phyloP scores from a whole-genome alignment of 2,888 invertebrate genomes.

The Cryptus viduatorius region DNA sequence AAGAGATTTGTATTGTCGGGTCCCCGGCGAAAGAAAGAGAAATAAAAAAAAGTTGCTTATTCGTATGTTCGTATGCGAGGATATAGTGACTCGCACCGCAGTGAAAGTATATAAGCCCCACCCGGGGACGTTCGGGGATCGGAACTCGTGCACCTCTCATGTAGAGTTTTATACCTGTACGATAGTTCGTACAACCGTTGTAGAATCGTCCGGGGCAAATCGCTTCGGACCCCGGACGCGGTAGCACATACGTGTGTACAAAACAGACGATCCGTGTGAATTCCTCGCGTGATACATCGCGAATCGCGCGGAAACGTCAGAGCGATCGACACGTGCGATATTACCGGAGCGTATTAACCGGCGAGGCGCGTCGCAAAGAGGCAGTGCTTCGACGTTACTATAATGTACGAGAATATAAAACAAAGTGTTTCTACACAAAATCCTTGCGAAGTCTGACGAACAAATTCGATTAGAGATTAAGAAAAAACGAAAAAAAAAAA shows the following conservation, averaged over 20 bases:
- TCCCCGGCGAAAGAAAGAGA: background rate
- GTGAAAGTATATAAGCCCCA: constrained; percentile 79
- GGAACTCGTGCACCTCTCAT: constrained; percentile 75
- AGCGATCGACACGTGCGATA: constrained; percentile 28
- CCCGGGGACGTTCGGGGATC: constrained; percentile 68
- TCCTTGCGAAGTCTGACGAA: background rate
- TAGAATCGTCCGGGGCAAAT: constrained; percentile 74
- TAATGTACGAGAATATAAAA: background rate
- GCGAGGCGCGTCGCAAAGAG: background rate
- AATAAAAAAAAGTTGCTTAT: constrained; percentile 23
- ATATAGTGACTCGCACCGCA: constrained; percentile 64
- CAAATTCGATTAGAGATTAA: background rate
- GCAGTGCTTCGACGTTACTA: background rate
- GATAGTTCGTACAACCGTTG: constrained; percentile 72
- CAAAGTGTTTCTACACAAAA: background rate
- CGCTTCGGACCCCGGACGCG: constrained; percentile 71
- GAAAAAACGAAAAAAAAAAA: background rate
- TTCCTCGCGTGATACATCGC: constrained; percentile 21
- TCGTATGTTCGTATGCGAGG: constrained; percentile 44
- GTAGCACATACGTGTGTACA: constrained; percentile 70
- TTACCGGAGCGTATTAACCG: constrained; percentile 1
- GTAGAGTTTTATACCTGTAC: constrained; percentile 67
- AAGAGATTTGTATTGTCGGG: background rate
- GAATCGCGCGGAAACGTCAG: constrained; percentile 11
- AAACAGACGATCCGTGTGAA: constrained; percentile 48